These are phyloP conservation scores for Campaea margaritaria DNA, from an alignment of 2,888 invertebrate species.

Conservation along the genomic window DNA sequence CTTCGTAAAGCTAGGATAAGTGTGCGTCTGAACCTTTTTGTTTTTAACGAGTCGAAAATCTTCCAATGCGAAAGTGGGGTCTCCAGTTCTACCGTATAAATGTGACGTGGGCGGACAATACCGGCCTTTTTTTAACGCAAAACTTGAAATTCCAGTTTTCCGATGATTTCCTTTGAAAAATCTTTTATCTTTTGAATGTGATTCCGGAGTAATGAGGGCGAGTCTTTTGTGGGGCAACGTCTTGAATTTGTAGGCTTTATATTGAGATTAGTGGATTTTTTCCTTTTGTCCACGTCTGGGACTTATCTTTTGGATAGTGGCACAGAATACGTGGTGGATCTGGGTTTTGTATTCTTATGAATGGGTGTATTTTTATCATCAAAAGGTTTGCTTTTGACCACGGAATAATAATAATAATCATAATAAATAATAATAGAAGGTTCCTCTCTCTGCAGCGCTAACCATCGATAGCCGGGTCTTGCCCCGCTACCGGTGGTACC, in stretches of 20 bases:
- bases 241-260: conserved; percentile 38
- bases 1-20: not conserved
- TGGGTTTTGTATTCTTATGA: not conserved
- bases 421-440: no score
- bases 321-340: no score
- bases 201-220: conserved; percentile 59
- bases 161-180: conserved; percentile 59
- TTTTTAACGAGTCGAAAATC: conserved; percentile 6
- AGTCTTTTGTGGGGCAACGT: conserved; percentile 34
- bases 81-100: conserved; percentile 40
- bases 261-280: conserved; percentile 38
- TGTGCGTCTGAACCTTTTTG: not conserved
- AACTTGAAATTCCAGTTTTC: conserved; percentile 48
- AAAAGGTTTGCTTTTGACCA: no score
- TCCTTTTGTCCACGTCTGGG: conserved; percentile 17
- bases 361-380: no score
- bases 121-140: conserved; percentile 44
- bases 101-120: conserved; percentile 58
- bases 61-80: conserved; percentile 25
- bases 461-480: no score
- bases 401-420: no score
- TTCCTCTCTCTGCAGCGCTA: no score
- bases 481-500: no score
- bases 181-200: conserved; percentile 65
- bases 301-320: conserved; percentile 11